phyloP scores from a whole-genome alignment of 2,113 vertebrate genomes.

The Microtus montanus region DNA sequence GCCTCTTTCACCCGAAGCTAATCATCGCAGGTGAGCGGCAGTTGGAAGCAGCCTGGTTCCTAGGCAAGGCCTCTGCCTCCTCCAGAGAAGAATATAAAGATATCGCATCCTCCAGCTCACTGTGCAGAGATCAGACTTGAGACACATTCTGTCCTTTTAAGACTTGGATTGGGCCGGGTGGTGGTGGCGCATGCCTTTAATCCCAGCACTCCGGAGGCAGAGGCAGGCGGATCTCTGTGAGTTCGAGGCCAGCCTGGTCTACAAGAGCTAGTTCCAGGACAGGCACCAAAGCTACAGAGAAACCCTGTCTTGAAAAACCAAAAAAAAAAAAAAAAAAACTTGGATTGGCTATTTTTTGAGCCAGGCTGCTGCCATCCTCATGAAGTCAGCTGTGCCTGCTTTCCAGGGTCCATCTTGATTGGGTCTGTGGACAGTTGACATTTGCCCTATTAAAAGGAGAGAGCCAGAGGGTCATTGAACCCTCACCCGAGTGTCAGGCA shows the following conservation, averaged over 20 bases:
- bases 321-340: too few relatives aligned
- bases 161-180: neutral
- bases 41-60: too few relatives aligned
- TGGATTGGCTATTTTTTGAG: neutral
- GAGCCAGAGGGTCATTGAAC: neutral
- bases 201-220: too few relatives aligned
- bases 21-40: conserved; percentile 93
- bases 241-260: too few relatives aligned
- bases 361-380: neutral
- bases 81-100: neutral
- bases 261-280: too few relatives aligned
- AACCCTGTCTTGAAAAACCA: too few relatives aligned
- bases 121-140: neutral
- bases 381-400: neutral
- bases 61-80: neutral
- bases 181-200: too few relatives aligned
- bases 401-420: neutral
- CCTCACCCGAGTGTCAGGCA: neutral
- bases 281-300: too few relatives aligned
- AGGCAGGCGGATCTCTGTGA: too few relatives aligned
- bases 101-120: neutral
- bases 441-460: neutral
- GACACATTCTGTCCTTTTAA: neutral
- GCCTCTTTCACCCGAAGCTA: conserved; percentile 95
- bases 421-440: neutral